phyloP scores from a whole-genome alignment of 1,140 invertebrate genomes.

The Stegodyphus dumicola region DNA sequence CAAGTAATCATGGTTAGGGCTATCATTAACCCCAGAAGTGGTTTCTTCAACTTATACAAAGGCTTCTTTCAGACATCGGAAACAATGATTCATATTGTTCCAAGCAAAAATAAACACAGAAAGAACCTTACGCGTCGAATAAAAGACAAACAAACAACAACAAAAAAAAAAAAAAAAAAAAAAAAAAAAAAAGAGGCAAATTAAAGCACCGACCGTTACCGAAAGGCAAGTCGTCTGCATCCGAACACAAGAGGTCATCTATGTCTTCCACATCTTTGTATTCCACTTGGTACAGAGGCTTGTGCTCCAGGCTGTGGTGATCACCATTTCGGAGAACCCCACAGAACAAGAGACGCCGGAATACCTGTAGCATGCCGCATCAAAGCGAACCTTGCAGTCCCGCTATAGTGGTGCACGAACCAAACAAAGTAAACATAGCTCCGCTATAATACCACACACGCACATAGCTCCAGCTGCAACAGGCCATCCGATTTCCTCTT shows the following conservation, averaged over 20 bases:
- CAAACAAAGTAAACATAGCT: neutral
- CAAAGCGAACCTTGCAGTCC: neutral
- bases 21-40: too few species aligned
- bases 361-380: constrained; percentile 43
- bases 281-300: constrained; percentile 43
- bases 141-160: too few species aligned
- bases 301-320: constrained; percentile 14
- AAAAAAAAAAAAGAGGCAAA: constrained; percentile 1
- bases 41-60: too few species aligned
- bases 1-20: too few species aligned
- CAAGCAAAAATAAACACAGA: too few species aligned
- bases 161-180: too few species aligned
- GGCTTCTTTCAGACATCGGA: too few species aligned
- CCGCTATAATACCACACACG: neutral
- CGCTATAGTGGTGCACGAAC: constrained; percentile 2
- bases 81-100: too few species aligned
- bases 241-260: neutral
- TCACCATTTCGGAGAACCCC: constrained; percentile 5
- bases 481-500: neutral
- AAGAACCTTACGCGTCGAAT: too few species aligned
- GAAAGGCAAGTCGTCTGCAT: neutral
- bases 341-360: constrained; percentile 33
- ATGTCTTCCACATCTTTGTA: constrained; percentile 30
- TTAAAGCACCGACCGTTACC: neutral
- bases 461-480: neutral